Evolutionary conservation across 1,140 invertebrate genomes (phyloP), one percentile per base, ranked within the genome.

Genomic region (Bradysia coprophila): DNA sequence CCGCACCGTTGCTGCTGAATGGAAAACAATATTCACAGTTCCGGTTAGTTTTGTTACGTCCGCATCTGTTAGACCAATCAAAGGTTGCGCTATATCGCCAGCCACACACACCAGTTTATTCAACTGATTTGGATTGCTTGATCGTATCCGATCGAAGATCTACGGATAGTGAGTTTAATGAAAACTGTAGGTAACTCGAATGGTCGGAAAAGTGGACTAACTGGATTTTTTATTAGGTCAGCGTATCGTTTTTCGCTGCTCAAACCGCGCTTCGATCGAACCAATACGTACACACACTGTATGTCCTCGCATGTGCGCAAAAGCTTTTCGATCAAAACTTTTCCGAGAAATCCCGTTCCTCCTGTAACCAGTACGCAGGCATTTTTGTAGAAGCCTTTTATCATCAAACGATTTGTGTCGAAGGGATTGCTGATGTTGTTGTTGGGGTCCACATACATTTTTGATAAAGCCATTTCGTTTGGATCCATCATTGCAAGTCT

Each of bases 301-400:
- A 92, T 43, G 3, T 71, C 67, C 0, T 76, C 71, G 62, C 62
- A 74, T 57, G 82, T 75, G 46, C 84, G 65, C 18, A 92, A 64
- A n/a, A 93, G 56, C 63, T 92, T 92, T 61, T 92, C 85, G 15
- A 91, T 69, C 5, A 92, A 63, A 19, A 88, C 76, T 64, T 91
- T 90, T 3, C 87, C 88, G 53, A 92, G 68, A 55, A 92, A 92
- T 3, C 87, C 87, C 1, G 83, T 88, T 2, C 75, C 76, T 16
- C 78, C 78, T 36, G 71, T 73, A 40, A 76, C 67, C 34, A 74
- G 62, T 38, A 75, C 51, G 2, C 67, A 65, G 22, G 68, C 59
- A 39, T 59, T 56, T 10, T 50, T 51, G 50, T 65, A 69, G 46
- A 65, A 63, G 43, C 62, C 57, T 38, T 38, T 38, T 16, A 38